Percentiles rank a stretch among this genome's conserved stretches.
Evolutionary conservation across 2,888 invertebrate species (phyloP).

Genomic region (Nasonovia ribisnigri): DNA sequence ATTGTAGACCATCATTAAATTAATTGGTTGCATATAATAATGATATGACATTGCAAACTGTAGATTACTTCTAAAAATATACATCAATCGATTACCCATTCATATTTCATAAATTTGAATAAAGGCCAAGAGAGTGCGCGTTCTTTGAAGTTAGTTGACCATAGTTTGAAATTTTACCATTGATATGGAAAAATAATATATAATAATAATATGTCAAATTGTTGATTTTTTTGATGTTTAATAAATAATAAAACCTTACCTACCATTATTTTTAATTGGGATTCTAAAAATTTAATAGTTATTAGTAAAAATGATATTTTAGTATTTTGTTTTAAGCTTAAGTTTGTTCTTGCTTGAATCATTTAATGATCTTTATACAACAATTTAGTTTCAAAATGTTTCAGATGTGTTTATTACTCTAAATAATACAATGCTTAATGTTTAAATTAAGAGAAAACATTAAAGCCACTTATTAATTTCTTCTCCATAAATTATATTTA

Average conservation of each 20-base stretch:
- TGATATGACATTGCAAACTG: no score
- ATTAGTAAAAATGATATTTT: background rate
- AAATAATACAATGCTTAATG: slow-evolving; percentile 8
- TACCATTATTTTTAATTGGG: background rate
- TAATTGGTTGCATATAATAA: no score
- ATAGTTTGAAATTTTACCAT: background rate
- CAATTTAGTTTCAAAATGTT: background rate
- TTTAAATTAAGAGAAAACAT: slow-evolving; percentile 20
- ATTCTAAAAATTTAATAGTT: background rate
- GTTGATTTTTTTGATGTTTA: background rate
- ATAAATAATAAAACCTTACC: background rate
- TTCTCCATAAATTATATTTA: background rate
- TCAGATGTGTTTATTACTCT: background rate
- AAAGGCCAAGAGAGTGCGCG: background rate
- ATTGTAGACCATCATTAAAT: no score
- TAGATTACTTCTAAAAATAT: background rate
- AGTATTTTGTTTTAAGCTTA: background rate
- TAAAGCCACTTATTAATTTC: background rate
- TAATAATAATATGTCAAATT: no score
- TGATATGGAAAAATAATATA: no score
- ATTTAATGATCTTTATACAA: background rate
- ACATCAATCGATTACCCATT: background rate
- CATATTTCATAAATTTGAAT: background rate
- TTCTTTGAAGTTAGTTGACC: background rate
- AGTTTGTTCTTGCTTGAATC: background rate